These are phyloP conservation scores for Bhutanitis thaidina DNA, from an alignment of 2,888 invertebrate genomes.

Conservation along the genomic window DNA sequence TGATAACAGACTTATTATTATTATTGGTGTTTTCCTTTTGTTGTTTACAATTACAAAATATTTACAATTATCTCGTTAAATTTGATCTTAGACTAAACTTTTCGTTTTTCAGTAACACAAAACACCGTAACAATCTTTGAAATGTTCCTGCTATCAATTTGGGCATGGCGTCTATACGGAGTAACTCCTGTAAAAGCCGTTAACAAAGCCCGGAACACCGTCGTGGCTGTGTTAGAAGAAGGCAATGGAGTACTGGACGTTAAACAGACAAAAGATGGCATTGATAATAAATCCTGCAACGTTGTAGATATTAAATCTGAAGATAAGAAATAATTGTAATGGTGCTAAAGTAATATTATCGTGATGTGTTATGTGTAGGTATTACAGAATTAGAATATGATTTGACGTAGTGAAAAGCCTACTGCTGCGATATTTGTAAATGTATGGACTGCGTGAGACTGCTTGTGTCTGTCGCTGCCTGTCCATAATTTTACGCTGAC, in stretches of 20 bases:
- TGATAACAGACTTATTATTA: too few relatives aligned
- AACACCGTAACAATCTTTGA: conserved; percentile 83
- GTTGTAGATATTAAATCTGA: conserved; percentile 10
- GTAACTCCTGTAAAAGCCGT: conserved; percentile 49
- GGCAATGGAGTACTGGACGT: conserved; percentile 36
- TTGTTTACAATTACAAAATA: too few relatives aligned
- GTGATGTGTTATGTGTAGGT: not conserved
- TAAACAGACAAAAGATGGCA: conserved; percentile 36
- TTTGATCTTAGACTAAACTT: too few relatives aligned
- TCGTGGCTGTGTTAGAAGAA: conserved; percentile 58
- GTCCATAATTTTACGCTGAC: too few relatives aligned
- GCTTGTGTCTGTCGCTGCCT: too few relatives aligned
- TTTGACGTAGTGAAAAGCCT: too few relatives aligned
- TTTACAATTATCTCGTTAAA: too few relatives aligned
- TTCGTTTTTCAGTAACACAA: conserved; percentile 80
- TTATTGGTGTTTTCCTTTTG: too few relatives aligned
- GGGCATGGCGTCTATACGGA: conserved; percentile 82
- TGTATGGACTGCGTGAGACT: too few relatives aligned
- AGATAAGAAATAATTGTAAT: conserved; percentile 3
- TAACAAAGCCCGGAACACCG: conserved; percentile 47
- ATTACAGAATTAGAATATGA: too few relatives aligned
- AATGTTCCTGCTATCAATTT: conserved; percentile 83
- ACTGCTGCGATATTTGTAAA: too few relatives aligned
- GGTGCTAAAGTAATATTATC: not conserved
- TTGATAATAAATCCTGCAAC: conserved; percentile 43